Conservation (phyloP, 2,113 vertebrate genomes). For the Vidua macroura region DNA sequence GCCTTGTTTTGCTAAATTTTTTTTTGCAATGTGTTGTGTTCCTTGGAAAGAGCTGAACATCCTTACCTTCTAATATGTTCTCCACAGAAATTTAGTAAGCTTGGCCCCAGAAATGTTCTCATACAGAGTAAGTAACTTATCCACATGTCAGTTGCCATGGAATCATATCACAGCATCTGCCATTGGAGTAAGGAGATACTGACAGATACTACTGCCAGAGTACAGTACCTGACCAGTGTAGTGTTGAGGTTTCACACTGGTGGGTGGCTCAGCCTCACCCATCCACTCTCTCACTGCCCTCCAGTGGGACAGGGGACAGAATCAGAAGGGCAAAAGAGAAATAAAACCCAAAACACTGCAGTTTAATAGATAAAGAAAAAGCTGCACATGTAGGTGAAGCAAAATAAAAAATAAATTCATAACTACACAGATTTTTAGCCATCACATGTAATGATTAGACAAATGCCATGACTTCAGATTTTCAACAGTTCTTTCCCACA, state of each 20-base stretch:
- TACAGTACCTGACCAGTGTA: no score
- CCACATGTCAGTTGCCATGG: neutral
- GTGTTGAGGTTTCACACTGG: neutral
- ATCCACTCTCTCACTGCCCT: neutral
- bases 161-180: neutral
- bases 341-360: neutral
- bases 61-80: neutral
- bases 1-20: neutral
- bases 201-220: neutral
- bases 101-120: neutral
- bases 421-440: neutral
- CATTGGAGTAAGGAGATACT: neutral
- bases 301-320: neutral
- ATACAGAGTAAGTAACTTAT: neutral
- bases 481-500: neutral
- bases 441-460: rapidly evolving
- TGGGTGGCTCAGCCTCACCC: neutral
- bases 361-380: neutral
- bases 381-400: neutral
- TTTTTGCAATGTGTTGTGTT: neutral
- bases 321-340: neutral
- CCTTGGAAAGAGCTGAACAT: neutral
- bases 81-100: neutral
- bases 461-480: neutral
- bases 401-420: neutral